Conservation (phyloP, 2,113 vertebrate genomes). For the Antechinus flavipes region DNA sequence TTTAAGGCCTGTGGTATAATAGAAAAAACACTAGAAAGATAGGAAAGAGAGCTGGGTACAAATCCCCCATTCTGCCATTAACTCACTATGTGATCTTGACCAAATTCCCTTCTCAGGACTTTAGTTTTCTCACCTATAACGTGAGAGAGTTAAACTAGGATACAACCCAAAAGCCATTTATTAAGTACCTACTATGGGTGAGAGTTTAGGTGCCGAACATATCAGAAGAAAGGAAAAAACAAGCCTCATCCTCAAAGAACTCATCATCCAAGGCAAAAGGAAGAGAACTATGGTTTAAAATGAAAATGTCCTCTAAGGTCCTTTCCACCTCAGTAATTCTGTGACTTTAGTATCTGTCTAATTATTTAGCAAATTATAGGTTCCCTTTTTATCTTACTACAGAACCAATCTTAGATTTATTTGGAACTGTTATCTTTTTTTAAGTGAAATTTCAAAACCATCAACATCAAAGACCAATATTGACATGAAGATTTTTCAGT, state of each 20-base stretch:
- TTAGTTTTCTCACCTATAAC: neutral
- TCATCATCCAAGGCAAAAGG: neutral
- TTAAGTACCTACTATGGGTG: neutral
- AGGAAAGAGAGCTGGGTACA: neutral
- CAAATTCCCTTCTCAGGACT: neutral
- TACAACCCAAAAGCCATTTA: neutral
- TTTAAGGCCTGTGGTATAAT: neutral
- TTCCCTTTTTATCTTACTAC: slow-evolving; percentile 10
- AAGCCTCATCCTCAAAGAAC: neutral
- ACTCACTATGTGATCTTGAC: neutral
- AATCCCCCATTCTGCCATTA: neutral
- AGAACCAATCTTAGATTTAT: neutral
- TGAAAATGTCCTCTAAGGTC: neutral
- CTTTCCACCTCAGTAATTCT: neutral
- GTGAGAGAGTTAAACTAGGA: neutral
- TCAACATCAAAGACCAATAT: slow-evolving; percentile 8
- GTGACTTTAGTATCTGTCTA: neutral
- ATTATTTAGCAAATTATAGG: neutral
- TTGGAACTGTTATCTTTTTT: slow-evolving; percentile 27
- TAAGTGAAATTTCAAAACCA: slow-evolving; percentile 48
- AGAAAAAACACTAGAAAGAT: neutral
- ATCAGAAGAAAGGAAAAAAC: neutral
- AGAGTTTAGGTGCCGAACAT: neutral
- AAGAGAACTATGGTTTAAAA: neutral
- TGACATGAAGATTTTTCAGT: slow-evolving; percentile 13